Conservation (phyloP, 2,888 invertebrate species). For the Leptogaster cylindrica region DNA sequence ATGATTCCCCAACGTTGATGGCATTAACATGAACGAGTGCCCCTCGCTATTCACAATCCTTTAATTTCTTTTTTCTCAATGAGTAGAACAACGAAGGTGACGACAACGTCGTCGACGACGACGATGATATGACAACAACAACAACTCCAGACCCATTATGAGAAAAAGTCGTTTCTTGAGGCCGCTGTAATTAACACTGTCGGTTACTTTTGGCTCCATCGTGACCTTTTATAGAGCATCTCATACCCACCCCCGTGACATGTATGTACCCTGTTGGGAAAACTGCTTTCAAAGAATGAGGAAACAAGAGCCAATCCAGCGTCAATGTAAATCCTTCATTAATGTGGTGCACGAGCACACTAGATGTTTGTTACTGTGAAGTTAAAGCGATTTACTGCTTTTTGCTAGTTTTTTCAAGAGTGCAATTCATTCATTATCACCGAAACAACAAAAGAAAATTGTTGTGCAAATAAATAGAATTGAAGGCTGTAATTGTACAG, state of each 20-base stretch:
- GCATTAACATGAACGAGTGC: slow-evolving; percentile 38
- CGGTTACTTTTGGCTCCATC: slow-evolving; percentile 31
- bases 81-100: slow-evolving; percentile 4
- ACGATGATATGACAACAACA: neutral
- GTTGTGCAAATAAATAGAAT: too few species aligned
- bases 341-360: too few species aligned
- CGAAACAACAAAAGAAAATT: too few species aligned
- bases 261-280: slow-evolving; percentile 1
- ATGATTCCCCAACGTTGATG: slow-evolving; percentile 2
- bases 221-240: slow-evolving; percentile 13
- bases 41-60: slow-evolving; percentile 21
- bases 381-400: neutral
- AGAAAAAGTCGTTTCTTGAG: slow-evolving; percentile 31
- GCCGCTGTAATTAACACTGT: slow-evolving; percentile 38
- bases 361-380: too few species aligned
- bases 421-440: too few species aligned
- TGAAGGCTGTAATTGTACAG: too few species aligned
- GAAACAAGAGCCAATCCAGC: slow-evolving; percentile 24
- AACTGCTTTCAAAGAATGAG: slow-evolving; percentile 10
- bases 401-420: too few species aligned
- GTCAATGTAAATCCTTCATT: slow-evolving; percentile 29
- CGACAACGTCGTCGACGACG: slow-evolving; percentile 4
- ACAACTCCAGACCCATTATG: neutral
- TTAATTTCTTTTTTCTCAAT: slow-evolving; percentile 34
- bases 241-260: neutral